These are phyloP conservation scores for Pungitius pungitius DNA, from an alignment of 2,113 vertebrate species.

Conservation along the genomic window DNA sequence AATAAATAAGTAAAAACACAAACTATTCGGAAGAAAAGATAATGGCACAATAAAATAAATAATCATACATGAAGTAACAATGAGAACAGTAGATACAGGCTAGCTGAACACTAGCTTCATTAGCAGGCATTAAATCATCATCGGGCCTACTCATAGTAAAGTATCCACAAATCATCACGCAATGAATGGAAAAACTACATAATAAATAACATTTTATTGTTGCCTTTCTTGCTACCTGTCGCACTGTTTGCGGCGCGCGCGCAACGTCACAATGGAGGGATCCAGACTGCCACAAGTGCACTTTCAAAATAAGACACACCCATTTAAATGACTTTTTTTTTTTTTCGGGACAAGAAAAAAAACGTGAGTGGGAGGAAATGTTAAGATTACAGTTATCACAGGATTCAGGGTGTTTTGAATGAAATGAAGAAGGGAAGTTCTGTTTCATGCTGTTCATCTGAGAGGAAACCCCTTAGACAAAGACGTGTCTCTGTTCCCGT, in stretches of 20 bases:
- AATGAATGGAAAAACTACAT: background rate
- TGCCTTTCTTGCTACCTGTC: background rate
- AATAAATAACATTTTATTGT: background rate
- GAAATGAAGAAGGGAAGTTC: conserved; percentile 46
- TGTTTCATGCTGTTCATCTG: conserved; percentile 1
- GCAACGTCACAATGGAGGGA: background rate
- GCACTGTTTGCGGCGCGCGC: background rate
- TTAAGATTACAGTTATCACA: background rate
- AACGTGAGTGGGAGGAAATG: background rate
- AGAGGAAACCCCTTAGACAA: conserved; percentile 46
- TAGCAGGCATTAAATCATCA: background rate
- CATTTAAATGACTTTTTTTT: conserved; percentile 10
- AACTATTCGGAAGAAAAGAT: background rate
- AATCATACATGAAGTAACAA: too few relatives aligned
- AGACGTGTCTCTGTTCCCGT: background rate
- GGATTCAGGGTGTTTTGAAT: conserved; percentile 2
- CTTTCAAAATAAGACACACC: conserved; percentile 13
- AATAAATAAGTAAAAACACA: background rate
- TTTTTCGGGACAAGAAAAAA: background rate
- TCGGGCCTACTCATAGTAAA: background rate
- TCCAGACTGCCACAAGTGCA: conserved; percentile 24
- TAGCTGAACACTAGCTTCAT: background rate
- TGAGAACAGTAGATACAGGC: background rate
- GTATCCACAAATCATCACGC: background rate
- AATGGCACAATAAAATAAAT: background rate